Evolutionary conservation across 1,140 invertebrate genomes (phyloP), one percentile per base, ranked within the genome.

Genomic region (Pemphigus obesinymphae): DNA sequence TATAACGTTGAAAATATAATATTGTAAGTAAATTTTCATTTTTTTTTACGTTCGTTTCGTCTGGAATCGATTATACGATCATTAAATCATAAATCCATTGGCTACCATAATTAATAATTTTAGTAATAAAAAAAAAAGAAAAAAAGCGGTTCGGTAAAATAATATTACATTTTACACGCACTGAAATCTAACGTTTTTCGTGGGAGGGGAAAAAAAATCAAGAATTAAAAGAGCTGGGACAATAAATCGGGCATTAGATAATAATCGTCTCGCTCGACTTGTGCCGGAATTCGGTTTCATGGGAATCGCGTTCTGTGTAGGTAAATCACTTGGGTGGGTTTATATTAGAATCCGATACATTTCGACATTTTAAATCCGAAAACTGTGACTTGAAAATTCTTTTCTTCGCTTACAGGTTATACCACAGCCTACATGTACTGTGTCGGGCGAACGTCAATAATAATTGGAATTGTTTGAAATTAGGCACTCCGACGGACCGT

Each of bases 261-360:
- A 20, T 66, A 66, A 66, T 37, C 66, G 66, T 70, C 23, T 70
- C 66, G 66, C 26, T 70, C 37, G 23, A 70, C 37, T 70, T 45
- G n/a, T 43, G 40, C 37, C 66, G 66, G 40, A 70, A 26, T 45
- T 70, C 66, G 8, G 66, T 43, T 70, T 70, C 66, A 70, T 70
- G 66, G 66, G 66, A 70, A 70, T 70, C 17, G 66, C 23, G 66
- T 70, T 23, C 26, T 23, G n/a, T n/a, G n/a, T n/a, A 43, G 37
- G n/a, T 43, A 70, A 23, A 70, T 70, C 66, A 70, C 66, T 70
- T 45, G 66, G 66, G 66, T 70, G 66, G 66, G 13, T 43, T 40
- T 43, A 70, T 70, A n/a, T n/a, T 43, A 70, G 5, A 15, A 70
- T 11, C 4, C n/a, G 37, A 68, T 40, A 43, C 37, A 68, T 68